These are phyloP conservation scores for Adineta ricciae DNA, from an alignment of 2,888 invertebrate species.

Conservation along the genomic window DNA sequence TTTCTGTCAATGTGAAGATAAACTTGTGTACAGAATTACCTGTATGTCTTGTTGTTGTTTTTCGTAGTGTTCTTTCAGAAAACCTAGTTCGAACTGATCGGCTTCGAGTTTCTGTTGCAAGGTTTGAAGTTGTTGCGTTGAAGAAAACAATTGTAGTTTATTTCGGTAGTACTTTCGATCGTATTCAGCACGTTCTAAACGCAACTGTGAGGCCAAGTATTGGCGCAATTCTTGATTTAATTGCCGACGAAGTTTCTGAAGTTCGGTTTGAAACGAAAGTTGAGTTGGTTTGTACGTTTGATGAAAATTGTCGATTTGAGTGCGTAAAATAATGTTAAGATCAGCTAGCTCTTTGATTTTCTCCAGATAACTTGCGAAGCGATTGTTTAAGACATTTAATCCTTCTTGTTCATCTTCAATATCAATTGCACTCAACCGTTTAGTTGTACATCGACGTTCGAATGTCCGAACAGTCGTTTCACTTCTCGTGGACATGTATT, in stretches of 20 bases:
- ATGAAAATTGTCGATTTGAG: background rate
- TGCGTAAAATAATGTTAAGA: background rate
- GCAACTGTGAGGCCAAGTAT: background rate
- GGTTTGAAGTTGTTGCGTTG: background rate
- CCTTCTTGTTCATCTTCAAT: background rate
- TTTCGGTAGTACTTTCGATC: background rate
- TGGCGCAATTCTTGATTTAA: background rate
- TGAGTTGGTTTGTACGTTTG: background rate
- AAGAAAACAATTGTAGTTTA: background rate
- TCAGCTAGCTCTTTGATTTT: background rate
- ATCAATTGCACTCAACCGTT: too few relatives aligned
- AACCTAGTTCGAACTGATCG: background rate
- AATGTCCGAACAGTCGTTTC: too few relatives aligned
- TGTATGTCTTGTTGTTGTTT: background rate
- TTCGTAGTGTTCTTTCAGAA: background rate
- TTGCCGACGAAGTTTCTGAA: background rate
- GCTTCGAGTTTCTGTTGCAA: background rate
- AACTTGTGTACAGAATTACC: background rate
- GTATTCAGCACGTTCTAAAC: constrained; percentile 1
- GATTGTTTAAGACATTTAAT: constrained; percentile 2
- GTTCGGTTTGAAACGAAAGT: background rate
- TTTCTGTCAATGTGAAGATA: too few relatives aligned
- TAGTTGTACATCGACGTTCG: background rate
- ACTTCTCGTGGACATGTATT: background rate
- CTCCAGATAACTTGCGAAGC: background rate